Evolutionary conservation across 1,140 invertebrate species (phyloP), one percentile per base, ranked within the genome.

Genomic region (Bicyclus anynana): DNA sequence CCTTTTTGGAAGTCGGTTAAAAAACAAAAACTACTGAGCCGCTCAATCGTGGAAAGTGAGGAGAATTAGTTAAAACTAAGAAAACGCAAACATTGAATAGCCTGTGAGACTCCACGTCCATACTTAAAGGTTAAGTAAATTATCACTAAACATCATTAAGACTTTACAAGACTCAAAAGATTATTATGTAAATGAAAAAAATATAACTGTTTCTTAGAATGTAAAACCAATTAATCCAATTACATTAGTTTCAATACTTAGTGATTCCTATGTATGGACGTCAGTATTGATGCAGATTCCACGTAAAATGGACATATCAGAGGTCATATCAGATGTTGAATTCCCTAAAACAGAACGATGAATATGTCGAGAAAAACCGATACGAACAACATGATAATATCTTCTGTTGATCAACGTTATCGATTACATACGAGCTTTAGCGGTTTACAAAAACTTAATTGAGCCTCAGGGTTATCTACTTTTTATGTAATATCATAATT

Each of bases 301-400:
- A 21, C 9, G 46, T 56, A 23, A 56, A 56, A 59, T 52, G 49
- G 49, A 47, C 26, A 59, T 46, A 26, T 37, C 13, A 52, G 52
- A 59, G 56, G 56, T 59, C 50, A 51, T 29, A 49, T 42, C 18
- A 54, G 26, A 40, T 50, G 35, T 40, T 40, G 37, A 40, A 40
- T 40, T 40, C 37, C 35, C 54, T 57, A 50, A 59, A 53, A 59
- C 37, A 59, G 56, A 21, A 12, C 40, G 17, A 49, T 42, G 33
- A 29, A 5, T 18, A 46, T 42, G 33, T 42, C 6, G 27, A 46
- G 42, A 52, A 59, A 59, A 59, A 59, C 56, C 17, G 56, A 59
- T 52, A 40, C 23, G 33, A 37, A 59, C 51, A 26, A 40, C 29
- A 18, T 13, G 14, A 46, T 52, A 59, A 46, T 52, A 59, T 59